Evolutionary conservation across 2,797 vertebrate species (phyloP).

Genomic region (Paratrypauchen microcephalus): DNA sequence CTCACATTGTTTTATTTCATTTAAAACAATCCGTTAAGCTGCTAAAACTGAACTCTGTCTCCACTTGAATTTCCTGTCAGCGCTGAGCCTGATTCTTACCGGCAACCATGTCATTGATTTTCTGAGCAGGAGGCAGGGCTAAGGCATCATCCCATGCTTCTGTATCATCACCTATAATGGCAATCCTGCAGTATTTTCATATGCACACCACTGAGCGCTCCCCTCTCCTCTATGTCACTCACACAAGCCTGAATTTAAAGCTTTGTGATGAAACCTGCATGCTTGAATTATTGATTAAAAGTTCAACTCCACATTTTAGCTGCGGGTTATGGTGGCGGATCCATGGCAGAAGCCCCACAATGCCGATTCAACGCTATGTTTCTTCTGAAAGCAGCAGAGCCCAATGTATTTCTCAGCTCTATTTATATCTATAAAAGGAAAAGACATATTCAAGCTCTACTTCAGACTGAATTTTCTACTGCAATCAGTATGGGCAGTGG

Average conservation of each 20-base stretch:
- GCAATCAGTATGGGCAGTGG: constrained; percentile 9
- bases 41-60: constrained; percentile 42
- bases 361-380: constrained; percentile 20
- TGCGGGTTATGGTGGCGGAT: constrained; percentile 32
- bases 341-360: constrained; percentile 28
- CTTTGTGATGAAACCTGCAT: constrained; percentile 40
- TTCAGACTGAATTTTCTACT: background rate
- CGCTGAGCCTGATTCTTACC: constrained; percentile 72
- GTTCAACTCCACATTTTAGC: constrained; percentile 48
- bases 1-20: constrained; percentile 42
- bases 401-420: constrained; percentile 19
- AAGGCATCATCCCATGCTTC: constrained; percentile 63
- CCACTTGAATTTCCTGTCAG: constrained; percentile 59
- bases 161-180: constrained; percentile 70
- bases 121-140: constrained; percentile 53
- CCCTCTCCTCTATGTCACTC: constrained; percentile 39
- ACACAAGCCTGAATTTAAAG: constrained; percentile 43
- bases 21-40: constrained; percentile 52
- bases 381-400: constrained; percentile 12
- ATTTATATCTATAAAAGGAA: constrained; percentile 1
- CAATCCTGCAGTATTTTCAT: constrained; percentile 49
- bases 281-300: constrained; percentile 61
- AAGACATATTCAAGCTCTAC: background rate
- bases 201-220: constrained; percentile 23
- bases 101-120: constrained; percentile 82